Evolutionary conservation across 2,888 invertebrate genomes (phyloP).

Genomic region (Cheilosia vernalis): DNA sequence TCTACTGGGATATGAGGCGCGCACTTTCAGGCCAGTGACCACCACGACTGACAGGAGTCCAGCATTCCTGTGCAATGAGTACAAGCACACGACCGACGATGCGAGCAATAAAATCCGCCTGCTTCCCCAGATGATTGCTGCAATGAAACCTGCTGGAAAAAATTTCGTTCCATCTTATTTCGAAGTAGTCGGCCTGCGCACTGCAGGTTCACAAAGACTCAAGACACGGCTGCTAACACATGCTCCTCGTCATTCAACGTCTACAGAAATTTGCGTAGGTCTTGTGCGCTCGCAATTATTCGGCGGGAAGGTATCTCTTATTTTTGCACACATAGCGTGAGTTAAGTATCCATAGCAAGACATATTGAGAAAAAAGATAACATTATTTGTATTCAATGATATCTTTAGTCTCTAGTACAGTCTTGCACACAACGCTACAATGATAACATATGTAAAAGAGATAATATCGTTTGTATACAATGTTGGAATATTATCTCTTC

Average conservation of each 20-base stretch:
- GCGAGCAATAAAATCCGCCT: not conserved
- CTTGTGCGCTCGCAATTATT: slow-evolving; percentile 37
- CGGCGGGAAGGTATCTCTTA: slow-evolving; percentile 29
- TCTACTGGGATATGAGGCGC: slow-evolving; percentile 24
- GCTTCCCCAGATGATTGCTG: not conserved
- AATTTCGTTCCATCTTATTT: slow-evolving; percentile 56
- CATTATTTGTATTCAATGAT: no score
- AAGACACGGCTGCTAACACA: slow-evolving; percentile 23
- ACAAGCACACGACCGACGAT: not conserved
- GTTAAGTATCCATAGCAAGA: no score
- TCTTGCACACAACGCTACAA: no score
- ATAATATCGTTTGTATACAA: no score
- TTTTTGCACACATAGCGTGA: slow-evolving; percentile 29
- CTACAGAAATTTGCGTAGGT: slow-evolving; percentile 64
- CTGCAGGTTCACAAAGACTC: slow-evolving; percentile 53
- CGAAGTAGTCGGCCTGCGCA: slow-evolving; percentile 23
- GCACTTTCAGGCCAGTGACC: slow-evolving; percentile 60
- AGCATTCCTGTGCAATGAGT: slow-evolving; percentile 58
- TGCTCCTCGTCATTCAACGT: slow-evolving; percentile 3
- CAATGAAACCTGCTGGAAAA: slow-evolving; percentile 52
- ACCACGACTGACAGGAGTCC: slow-evolving; percentile 31
- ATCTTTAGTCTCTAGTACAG: no score
- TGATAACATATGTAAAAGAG: no score
- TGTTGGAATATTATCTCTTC: no score
- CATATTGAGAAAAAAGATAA: no score